phyloP scores from a whole-genome alignment of 2,888 invertebrate species.

The Antheraea yamamai region DNA sequence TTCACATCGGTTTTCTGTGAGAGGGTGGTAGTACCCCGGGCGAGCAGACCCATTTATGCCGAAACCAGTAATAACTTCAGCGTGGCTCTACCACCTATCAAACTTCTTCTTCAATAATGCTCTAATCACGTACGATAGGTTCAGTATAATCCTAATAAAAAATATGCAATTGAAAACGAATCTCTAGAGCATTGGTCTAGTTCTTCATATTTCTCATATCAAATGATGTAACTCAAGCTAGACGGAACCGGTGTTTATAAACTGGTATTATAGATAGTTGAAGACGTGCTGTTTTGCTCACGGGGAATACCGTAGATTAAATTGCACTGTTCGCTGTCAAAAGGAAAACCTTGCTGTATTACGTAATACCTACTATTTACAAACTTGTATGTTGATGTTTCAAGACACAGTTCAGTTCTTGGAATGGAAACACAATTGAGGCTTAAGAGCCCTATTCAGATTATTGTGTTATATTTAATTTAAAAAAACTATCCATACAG shows the following conservation, averaged over 20 bases:
- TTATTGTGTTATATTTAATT: no score
- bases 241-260: not conserved
- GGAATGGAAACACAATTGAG: not conserved
- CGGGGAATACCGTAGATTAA: constrained; percentile 26
- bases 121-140: no score
- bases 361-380: not conserved
- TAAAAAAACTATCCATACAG: no score
- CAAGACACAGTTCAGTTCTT: not conserved
- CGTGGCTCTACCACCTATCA: no score
- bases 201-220: not conserved
- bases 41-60: no score
- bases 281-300: not conserved
- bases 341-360: constrained; percentile 1
- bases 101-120: no score
- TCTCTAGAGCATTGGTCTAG: not conserved
- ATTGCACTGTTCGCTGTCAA: constrained; percentile 9
- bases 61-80: no score
- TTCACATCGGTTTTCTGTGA: no score
- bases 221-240: not conserved
- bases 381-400: not conserved
- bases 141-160: not conserved
- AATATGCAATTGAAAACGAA: not conserved
- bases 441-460: not conserved
- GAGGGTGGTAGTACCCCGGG: no score
- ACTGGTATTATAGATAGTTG: not conserved